Percentiles rank a stretch among this genome's conserved stretches.
phyloP scores from a whole-genome alignment of 2,888 invertebrate genomes.

The Aspidiotus destructor region DNA sequence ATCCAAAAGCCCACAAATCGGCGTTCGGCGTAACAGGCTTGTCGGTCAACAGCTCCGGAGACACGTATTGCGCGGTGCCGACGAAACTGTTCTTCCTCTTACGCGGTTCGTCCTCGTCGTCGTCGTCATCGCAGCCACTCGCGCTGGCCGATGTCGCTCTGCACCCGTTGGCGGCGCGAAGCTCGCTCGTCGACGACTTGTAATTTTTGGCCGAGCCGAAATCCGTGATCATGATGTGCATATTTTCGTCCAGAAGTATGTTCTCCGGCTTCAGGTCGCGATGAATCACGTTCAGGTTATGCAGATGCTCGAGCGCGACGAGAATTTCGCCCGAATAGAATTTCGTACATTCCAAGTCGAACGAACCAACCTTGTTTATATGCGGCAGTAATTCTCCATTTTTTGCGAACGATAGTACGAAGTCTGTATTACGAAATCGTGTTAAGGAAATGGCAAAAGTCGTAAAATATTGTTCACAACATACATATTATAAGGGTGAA shows the following conservation, averaged over 20 bases:
- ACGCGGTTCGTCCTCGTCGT: slow-evolving; percentile 44
- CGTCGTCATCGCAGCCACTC: slow-evolving; percentile 36
- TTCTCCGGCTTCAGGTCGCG: slow-evolving; percentile 97
- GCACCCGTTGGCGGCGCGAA: slow-evolving; percentile 12
- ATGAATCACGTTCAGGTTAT: slow-evolving; percentile 79
- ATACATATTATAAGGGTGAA: no score
- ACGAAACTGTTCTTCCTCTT: slow-evolving; percentile 78
- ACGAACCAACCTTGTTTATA: slow-evolving; percentile 80
- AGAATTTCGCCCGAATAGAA: slow-evolving; percentile 94
- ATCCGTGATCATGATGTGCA: slow-evolving; percentile 94
- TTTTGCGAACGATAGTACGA: slow-evolving; percentile 88
- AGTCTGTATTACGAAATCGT: slow-evolving; percentile 48
- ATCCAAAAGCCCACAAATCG: slow-evolving; percentile 96
- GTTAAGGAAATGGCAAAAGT: slow-evolving; percentile 21
- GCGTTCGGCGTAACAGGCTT: slow-evolving; percentile 59
- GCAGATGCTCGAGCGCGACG: slow-evolving; percentile 82
- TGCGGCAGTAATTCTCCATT: slow-evolving; percentile 89
- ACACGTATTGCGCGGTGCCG: slow-evolving; percentile 97
- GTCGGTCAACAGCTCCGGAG: slow-evolving; percentile 86
- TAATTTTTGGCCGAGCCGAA: slow-evolving; percentile 88
- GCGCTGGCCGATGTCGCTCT: not conserved
- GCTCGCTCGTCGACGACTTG: slow-evolving; percentile 20
- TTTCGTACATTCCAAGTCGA: slow-evolving; percentile 77
- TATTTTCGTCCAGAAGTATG: slow-evolving; percentile 84
- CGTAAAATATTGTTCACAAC: no score